phyloP scores from a whole-genome alignment of 2,113 vertebrate genomes.

The Xiphophorus hellerii region DNA sequence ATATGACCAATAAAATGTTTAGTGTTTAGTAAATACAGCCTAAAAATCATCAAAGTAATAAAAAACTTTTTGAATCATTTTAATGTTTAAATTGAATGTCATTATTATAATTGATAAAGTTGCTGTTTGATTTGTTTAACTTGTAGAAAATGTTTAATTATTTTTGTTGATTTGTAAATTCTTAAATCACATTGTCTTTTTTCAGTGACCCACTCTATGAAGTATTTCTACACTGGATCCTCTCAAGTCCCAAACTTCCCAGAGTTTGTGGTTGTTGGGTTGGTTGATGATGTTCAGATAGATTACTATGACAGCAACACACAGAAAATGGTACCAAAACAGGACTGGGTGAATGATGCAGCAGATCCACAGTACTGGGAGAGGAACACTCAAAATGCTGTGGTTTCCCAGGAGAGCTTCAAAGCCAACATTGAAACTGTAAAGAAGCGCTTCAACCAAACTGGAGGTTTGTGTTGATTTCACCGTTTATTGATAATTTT shows the following conservation, averaged over 20 bases:
- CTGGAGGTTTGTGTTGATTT: constrained; percentile 22
- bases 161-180: too few species aligned
- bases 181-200: background rate
- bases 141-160: too few species aligned
- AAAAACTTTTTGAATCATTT: too few species aligned
- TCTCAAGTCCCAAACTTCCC: constrained; percentile 9
- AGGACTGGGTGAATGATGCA: constrained; percentile 29
- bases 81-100: too few species aligned
- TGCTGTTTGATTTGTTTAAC: too few species aligned
- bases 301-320: background rate
- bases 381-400: too few species aligned
- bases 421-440: constrained; percentile 12
- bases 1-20: too few species aligned
- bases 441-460: constrained; percentile 12
- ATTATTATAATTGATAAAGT: too few species aligned
- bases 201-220: background rate
- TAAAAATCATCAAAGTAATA: too few species aligned
- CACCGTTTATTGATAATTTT: too few species aligned
- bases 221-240: constrained; percentile 17
- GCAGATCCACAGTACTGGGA: constrained; percentile 21
- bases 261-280: background rate
- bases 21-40: too few species aligned
- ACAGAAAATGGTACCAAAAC: background rate
- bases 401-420: constrained; percentile 15
- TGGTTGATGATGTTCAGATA: constrained; percentile 25